phyloP scores from a whole-genome alignment of 2,797 vertebrate genomes.

The Astyanax mexicanus region DNA sequence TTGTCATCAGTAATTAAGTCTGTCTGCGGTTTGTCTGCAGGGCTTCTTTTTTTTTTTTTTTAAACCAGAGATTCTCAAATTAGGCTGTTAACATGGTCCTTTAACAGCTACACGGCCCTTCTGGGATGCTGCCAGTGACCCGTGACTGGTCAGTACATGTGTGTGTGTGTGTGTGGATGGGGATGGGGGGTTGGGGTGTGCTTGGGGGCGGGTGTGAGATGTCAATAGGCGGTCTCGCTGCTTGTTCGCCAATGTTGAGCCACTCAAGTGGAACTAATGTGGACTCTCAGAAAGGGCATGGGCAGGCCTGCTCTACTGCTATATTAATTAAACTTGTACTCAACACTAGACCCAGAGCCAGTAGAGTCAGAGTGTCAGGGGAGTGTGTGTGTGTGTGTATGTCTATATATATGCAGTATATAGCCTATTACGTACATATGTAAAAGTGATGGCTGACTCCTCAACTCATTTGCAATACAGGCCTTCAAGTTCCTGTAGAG shows the following conservation, averaged over 20 bases:
- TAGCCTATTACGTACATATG: constrained; percentile 32
- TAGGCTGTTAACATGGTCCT: constrained; percentile 82
- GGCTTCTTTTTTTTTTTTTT: constrained; percentile 55
- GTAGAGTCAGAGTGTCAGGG: constrained; percentile 43
- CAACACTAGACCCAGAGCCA: constrained; percentile 66
- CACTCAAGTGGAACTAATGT: constrained; percentile 84
- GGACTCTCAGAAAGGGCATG: constrained; percentile 74
- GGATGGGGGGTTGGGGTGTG: too few relatives aligned
- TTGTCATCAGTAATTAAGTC: constrained; percentile 89
- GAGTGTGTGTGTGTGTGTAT: background rate
- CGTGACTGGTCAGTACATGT: constrained; percentile 65
- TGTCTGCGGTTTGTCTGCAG: constrained; percentile 68
- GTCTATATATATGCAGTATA: constrained; percentile 7
- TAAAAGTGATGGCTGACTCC: constrained; percentile 1
- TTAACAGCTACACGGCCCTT: constrained; percentile 80
- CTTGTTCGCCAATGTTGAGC: constrained; percentile 75
- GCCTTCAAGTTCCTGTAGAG: background rate
- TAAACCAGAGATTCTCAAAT: constrained; percentile 70
- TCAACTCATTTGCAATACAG: background rate
- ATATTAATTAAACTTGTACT: constrained; percentile 89
- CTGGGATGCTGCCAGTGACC: constrained; percentile 82
- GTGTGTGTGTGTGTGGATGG: constrained; percentile 46
- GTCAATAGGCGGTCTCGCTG: constrained; percentile 80
- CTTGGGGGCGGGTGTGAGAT: constrained; percentile 56
- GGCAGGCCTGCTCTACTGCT: constrained; percentile 84